These are phyloP conservation scores for Diorhabda sublineata DNA, from an alignment of 1,140 invertebrate genomes.

Conservation along the genomic window DNA sequence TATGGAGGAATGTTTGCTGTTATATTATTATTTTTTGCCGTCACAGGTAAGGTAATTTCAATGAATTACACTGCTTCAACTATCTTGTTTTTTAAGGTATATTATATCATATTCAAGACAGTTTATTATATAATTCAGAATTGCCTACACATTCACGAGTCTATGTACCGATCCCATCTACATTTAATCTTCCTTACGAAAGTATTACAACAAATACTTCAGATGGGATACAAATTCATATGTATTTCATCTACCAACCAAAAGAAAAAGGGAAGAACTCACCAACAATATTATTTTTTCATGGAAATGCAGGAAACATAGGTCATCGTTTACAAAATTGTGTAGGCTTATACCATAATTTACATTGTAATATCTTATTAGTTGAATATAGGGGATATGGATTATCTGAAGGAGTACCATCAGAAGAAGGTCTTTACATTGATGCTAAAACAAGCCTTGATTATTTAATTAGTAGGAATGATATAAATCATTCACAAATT, in stretches of 20 bases:
- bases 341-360: conserved; percentile 71
- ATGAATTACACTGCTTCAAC: conserved; percentile 22
- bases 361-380: conserved; percentile 82
- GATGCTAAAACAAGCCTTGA: conserved; percentile 86
- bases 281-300: conserved; percentile 85
- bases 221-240: conserved; percentile 79
- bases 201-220: conserved; percentile 71
- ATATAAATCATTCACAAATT: conserved; percentile 81
- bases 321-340: conserved; percentile 81
- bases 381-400: conserved; percentile 94
- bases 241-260: conserved; percentile 80
- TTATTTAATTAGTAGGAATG: conserved; percentile 72
- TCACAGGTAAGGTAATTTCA: conserved; percentile 54
- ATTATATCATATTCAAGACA: conserved; percentile 81
- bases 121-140: conserved; percentile 84
- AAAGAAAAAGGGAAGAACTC: conserved; percentile 58
- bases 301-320: conserved; percentile 96
- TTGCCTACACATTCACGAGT: conserved; percentile 80
- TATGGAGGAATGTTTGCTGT: conserved; percentile 73
- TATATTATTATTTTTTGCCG: conserved; percentile 61
- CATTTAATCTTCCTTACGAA: conserved; percentile 80
- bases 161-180: conserved; percentile 79
- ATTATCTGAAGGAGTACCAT: conserved; percentile 81
- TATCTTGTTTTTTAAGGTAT: conserved; percentile 55
- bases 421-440: conserved; percentile 80